Base-by-base conservation (phyloP, 2,113 vertebrate genomes). In the Marmota monax region DNA sequence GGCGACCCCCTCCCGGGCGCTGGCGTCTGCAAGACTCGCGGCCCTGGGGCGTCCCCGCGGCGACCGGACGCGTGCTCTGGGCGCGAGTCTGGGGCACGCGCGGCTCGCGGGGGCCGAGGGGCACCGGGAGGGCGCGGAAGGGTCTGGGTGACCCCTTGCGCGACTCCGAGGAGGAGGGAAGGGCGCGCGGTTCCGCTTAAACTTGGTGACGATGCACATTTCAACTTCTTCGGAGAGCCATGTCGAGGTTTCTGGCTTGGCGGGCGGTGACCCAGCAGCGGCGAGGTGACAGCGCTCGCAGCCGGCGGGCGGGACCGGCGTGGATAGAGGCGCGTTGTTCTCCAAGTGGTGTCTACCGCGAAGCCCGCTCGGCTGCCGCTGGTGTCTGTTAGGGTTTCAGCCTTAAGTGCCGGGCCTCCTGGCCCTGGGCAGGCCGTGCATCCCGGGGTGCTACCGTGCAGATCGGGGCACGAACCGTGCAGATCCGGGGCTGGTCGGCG, bases 201-300 rank as follows among this genome's bases (percentile, higher is more conserved):
- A 98, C 97, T 98, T 95, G 96, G 97, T 96, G 97, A 97, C 96
- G 65, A 39, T 92, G 97, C 96, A 88, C 25, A 96, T 97, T 97
- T 97, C 91, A 96, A 94, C 93, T 98, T 96, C 88, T 94, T 65
- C 39, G 37, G 92, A 84, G 79, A 72, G 37, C 74, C 51, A 77
- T 1, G 53, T 79, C n/a, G 80, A n/a, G 84, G 42, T 34, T 69
- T 85, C 61, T 82, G 17, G 72, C n/a, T 29, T 20, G 56, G 92
- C 69, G 20, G 23, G 69, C 85, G 48, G 88, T 23, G 82, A 39
- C 80, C 58, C 1, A 32, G 85, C 96, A 16, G 84, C 72, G 8
- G 80, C 65, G 87, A 42, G 92, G 69, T 91, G 92, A 88, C 91
- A 63, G 93, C 80, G 58, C 87, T 29, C 37, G 90, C 77, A 8